phyloP scores from a whole-genome alignment of 2,797 vertebrate genomes.

The Sebastes variabilis region DNA sequence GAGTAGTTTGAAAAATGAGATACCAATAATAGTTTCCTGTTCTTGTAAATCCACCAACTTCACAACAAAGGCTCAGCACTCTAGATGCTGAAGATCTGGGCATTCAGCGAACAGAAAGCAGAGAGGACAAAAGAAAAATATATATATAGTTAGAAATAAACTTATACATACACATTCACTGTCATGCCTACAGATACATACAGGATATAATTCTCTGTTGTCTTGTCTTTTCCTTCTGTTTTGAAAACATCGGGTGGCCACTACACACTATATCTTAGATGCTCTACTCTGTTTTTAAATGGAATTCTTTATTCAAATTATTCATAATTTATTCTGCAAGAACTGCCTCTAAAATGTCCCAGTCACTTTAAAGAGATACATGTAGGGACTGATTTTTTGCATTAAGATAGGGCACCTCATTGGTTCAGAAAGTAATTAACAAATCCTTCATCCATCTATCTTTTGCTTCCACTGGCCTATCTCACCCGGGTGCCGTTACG shows the following conservation, averaged over 20 bases:
- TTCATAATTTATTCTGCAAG: conserved; percentile 21
- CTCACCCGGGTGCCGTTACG: background rate
- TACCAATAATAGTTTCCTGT: conserved; percentile 61
- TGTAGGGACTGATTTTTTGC: background rate
- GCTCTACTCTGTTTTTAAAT: background rate
- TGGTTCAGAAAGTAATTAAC: conserved; percentile 15
- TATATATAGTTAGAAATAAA: background rate
- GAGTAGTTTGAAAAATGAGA: conserved; percentile 59
- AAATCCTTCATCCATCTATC: conserved; percentile 14
- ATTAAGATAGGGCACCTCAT: conserved; percentile 15
- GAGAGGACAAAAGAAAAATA: background rate
- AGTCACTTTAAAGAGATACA: conserved; percentile 13
- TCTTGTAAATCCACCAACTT: conserved; percentile 15
- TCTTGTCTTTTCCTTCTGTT: background rate
- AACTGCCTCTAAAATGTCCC: background rate
- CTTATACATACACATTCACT: background rate
- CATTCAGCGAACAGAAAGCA: background rate
- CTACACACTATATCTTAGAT: background rate
- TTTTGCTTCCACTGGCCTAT: background rate
- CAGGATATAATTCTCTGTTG: background rate
- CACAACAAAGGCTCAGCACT: background rate
- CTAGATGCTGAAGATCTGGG: background rate
- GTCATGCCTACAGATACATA: background rate
- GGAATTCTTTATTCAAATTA: conserved; percentile 16
- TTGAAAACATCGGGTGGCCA: background rate